phyloP scores from a whole-genome alignment of 2,888 invertebrate genomes.

The Meta bourneti region DNA sequence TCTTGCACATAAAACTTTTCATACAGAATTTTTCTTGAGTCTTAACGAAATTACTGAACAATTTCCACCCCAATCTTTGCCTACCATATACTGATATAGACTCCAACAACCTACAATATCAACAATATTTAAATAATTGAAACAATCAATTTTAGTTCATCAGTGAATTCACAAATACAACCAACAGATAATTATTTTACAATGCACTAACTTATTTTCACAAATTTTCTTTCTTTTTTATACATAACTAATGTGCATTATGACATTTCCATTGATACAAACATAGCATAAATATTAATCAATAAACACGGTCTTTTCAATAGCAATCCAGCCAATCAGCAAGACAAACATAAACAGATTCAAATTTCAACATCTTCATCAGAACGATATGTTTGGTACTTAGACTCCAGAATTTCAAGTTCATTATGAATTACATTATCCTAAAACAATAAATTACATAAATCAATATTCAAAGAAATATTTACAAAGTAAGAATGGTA shows the following conservation, averaged over 20 bases:
- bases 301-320: no score
- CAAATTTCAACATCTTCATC: background rate
- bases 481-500: no score
- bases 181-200: background rate
- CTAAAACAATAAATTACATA: conserved; percentile 26
- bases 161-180: background rate
- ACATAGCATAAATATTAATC: background rate
- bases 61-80: background rate
- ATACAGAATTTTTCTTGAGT: background rate
- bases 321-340: no score
- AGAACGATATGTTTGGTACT: conserved; percentile 76
- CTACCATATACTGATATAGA: background rate
- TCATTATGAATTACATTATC: conserved; percentile 74
- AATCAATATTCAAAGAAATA: background rate
- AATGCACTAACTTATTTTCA: background rate
- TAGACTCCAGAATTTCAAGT: conserved; percentile 72
- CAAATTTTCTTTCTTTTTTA: background rate
- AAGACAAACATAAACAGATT: background rate
- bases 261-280: background rate
- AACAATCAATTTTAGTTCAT: background rate
- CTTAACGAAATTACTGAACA: background rate
- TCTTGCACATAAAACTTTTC: background rate
- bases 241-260: background rate
- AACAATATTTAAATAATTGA: background rate
- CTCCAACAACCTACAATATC: background rate